Conservation (phyloP, 2,888 invertebrate genomes). For the Microplitis deprimator region DNA sequence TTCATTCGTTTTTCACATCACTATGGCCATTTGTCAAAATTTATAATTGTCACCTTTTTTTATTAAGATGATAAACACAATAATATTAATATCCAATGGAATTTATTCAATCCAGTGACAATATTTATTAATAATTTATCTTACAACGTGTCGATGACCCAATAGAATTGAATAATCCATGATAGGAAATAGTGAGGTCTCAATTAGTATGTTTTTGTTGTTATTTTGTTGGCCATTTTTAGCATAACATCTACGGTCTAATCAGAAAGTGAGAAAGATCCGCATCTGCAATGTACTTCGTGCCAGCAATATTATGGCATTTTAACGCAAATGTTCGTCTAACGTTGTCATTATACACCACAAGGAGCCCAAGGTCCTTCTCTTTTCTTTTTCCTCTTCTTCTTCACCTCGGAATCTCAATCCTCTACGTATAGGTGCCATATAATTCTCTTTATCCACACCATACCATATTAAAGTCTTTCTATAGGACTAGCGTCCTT, state of each 20-base stretch:
- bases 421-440: slow-evolving; percentile 11
- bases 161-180: not conserved
- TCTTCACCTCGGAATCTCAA: not conserved
- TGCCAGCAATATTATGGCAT: slow-evolving; percentile 42
- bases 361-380: slow-evolving; percentile 69
- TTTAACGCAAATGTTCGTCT: slow-evolving; percentile 34
- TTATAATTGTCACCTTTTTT: no score
- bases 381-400: slow-evolving; percentile 44
- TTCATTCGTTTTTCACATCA: slow-evolving; percentile 25
- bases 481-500: not conserved
- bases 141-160: slow-evolving; percentile 4
- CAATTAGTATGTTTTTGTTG: slow-evolving; percentile 12
- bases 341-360: slow-evolving; percentile 56
- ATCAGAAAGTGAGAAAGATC: slow-evolving; percentile 6
- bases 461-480: not conserved
- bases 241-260: not conserved
- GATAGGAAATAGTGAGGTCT: slow-evolving; percentile 3
- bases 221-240: slow-evolving; percentile 19
- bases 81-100: no score
- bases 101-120: no score
- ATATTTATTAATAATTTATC: no score
- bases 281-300: slow-evolving; percentile 34
- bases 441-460: slow-evolving; percentile 51
- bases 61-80: no score
- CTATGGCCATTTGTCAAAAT: slow-evolving; percentile 8